Percentiles rank a stretch among this genome's conserved stretches.
Conservation (phyloP, 2,888 invertebrate genomes). For the Carpatolechia fugitivella region DNA sequence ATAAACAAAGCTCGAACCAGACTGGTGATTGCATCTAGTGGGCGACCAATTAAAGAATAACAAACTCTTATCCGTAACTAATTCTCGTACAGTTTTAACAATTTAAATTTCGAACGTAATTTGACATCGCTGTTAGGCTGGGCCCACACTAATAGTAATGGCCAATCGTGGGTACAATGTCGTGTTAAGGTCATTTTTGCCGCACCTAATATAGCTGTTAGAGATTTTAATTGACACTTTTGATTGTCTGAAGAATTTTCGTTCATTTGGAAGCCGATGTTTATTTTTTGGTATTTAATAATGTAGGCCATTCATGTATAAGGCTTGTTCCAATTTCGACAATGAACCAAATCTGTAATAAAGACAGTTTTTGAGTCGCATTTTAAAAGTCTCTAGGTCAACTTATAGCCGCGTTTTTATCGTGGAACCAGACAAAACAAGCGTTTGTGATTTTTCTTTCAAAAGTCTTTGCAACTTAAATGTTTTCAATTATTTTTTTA, state of each 20-base stretch:
- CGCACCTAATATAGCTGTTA: slow-evolving; percentile 5
- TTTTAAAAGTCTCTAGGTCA: too few relatives aligned
- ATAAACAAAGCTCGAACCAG: background rate
- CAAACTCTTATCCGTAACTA: slow-evolving; percentile 70
- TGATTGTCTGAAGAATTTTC: slow-evolving; percentile 15
- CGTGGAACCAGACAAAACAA: too few relatives aligned
- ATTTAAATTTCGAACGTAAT: slow-evolving; percentile 70
- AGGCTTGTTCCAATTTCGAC: too few relatives aligned
- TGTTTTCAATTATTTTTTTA: too few relatives aligned
- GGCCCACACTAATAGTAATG: slow-evolving; percentile 31
- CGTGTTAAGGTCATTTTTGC: slow-evolving; percentile 11
- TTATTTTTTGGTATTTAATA: background rate
- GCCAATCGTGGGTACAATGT: slow-evolving; percentile 24
- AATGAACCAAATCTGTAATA: too few relatives aligned
- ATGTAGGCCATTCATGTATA: background rate
- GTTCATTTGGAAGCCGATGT: background rate
- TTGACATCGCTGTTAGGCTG: slow-evolving; percentile 52
- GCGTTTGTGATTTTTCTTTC: too few relatives aligned
- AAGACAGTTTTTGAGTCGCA: too few relatives aligned
- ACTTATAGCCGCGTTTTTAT: too few relatives aligned
- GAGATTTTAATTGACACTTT: slow-evolving; percentile 3
- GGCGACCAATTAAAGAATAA: slow-evolving; percentile 72
- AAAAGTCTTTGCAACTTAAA: too few relatives aligned
- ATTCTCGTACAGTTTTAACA: slow-evolving; percentile 77
- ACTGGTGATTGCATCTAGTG: slow-evolving; percentile 36